These are phyloP conservation scores for Dendropsophus ebraccatus DNA, from an alignment of 2,113 vertebrate species.

Conservation along the genomic window DNA sequence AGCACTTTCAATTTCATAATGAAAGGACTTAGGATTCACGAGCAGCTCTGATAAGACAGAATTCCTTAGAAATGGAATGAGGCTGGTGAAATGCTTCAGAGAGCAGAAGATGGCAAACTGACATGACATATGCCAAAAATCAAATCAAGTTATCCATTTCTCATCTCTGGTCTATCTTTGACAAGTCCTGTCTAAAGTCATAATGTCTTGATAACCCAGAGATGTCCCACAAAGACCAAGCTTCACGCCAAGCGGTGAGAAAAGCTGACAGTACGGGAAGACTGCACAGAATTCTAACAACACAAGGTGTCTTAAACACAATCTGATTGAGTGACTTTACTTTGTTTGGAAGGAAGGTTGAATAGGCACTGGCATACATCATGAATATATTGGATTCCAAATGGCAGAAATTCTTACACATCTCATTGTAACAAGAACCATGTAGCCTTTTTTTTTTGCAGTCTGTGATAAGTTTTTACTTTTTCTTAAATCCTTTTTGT, in stretches of 20 bases:
- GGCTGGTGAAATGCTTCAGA: neutral
- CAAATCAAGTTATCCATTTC: conserved; percentile 60
- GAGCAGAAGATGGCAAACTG: conserved; percentile 43
- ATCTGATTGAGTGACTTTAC: conserved; percentile 34
- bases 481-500: neutral
- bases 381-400: neutral
- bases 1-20: neutral
- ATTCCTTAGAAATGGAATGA: neutral
- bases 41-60: neutral
- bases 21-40: neutral
- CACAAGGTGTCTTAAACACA: conserved; percentile 16
- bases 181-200: conserved; percentile 62
- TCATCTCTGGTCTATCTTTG: conserved; percentile 55
- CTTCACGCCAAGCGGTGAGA: neutral
- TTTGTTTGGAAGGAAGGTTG: neutral
- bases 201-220: conserved; percentile 58
- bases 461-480: neutral
- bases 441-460: neutral
- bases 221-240: conserved; percentile 60
- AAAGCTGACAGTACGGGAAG: conserved; percentile 49
- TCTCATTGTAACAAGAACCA: neutral
- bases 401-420: neutral
- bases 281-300: neutral
- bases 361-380: neutral
- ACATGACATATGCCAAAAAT: conserved; percentile 58